Evolutionary conservation across 2,113 vertebrate species (phyloP).

Genomic region (Amblyornis subalaris): DNA sequence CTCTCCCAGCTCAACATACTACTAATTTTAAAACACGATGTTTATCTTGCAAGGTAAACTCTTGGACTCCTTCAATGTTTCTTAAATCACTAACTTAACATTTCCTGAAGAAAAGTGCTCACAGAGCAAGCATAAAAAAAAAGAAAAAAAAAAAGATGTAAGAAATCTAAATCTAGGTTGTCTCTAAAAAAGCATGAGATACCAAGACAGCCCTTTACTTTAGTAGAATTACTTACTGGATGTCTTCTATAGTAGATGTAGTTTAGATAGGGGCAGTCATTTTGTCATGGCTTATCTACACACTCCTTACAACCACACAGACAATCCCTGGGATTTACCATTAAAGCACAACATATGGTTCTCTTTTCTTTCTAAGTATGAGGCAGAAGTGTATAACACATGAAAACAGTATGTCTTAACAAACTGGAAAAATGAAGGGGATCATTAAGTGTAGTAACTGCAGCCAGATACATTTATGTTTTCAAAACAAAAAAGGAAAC

Average conservation of each 20-base stretch:
- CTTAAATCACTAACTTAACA: background rate
- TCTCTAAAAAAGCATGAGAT: background rate
- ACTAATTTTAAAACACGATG: background rate
- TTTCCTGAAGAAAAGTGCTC: background rate
- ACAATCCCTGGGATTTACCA: constrained; percentile 1
- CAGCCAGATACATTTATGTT: background rate
- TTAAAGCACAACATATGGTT: constrained; percentile 30
- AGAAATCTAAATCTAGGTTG: background rate
- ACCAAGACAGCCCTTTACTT: background rate
- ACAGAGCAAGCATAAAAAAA: background rate
- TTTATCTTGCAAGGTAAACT: background rate
- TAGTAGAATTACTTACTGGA: background rate
- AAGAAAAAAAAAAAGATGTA: background rate
- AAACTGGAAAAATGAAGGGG: background rate
- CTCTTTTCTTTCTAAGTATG: background rate
- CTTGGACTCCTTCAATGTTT: background rate
- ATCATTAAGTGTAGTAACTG: background rate
- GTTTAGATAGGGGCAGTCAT: background rate
- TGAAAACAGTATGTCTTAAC: background rate
- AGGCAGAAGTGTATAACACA: background rate
- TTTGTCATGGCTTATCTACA: background rate
- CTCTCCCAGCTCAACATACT: background rate
- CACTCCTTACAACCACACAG: background rate
- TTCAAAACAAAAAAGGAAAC: background rate
- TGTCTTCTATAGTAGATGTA: background rate